These are phyloP conservation scores for Aphidius colemani DNA, from an alignment of 2,888 invertebrate species.

Conservation along the genomic window DNA sequence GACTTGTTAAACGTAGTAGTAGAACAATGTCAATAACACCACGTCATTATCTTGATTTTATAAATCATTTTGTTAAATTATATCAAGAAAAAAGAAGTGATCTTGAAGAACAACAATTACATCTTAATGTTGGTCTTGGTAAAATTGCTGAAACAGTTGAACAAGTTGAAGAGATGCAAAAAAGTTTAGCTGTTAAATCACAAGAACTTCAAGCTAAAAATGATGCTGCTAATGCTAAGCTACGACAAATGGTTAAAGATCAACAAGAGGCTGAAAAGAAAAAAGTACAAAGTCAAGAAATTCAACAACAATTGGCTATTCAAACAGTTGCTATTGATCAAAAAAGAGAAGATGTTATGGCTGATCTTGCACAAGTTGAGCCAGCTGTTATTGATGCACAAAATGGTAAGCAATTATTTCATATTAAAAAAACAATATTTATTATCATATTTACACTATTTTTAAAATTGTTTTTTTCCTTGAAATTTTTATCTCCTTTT, in stretches of 20 bases:
- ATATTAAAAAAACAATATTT: neutral
- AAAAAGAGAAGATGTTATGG: slow-evolving; percentile 93
- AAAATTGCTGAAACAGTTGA: slow-evolving; percentile 99
- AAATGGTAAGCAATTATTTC: slow-evolving; percentile 70
- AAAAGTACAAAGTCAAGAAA: slow-evolving; percentile 96
- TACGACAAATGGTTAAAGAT: slow-evolving; percentile 98
- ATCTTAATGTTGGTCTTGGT: slow-evolving; percentile 96
- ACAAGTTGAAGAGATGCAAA: slow-evolving; percentile 99
- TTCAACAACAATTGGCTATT: slow-evolving; percentile 80
- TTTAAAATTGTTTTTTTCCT: neutral
- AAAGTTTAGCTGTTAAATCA: slow-evolving; percentile 95
- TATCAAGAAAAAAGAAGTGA: slow-evolving; percentile 98
- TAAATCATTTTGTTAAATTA: slow-evolving; percentile 97
- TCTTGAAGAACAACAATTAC: slow-evolving; percentile 97
- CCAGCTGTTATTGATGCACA: slow-evolving; percentile 99
- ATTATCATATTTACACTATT: neutral
- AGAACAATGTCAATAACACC: slow-evolving; percentile 98
- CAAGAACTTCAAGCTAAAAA: slow-evolving; percentile 96
- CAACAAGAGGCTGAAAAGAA: slow-evolving; percentile 99
- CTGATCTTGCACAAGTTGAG: slow-evolving; percentile 95
- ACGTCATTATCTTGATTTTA: slow-evolving; percentile 96
- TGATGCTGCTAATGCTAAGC: slow-evolving; percentile 97
- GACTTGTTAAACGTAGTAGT: slow-evolving; percentile 88
- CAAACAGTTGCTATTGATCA: slow-evolving; percentile 93
- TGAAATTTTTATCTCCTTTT: neutral